Base-by-base conservation (phyloP, 2,888 invertebrate species). In the Melolontha melolontha region DNA sequence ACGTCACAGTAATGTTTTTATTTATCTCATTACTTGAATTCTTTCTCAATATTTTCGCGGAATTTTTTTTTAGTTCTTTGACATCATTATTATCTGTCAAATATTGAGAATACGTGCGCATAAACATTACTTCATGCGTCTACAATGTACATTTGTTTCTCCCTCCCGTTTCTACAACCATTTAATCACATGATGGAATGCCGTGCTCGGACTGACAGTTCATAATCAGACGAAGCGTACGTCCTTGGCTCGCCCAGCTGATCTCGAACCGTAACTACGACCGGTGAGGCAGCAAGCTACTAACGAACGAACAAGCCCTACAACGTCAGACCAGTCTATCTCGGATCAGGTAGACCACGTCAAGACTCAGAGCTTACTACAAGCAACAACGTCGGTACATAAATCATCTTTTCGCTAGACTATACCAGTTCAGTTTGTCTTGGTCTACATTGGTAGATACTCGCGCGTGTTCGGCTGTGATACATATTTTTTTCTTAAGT, bases 221-320 rank as follows among this genome's bases (percentile, higher is more conserved):
- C 11, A 10, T 17, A 39, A 39, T 40, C 54, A 34, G 17, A 54
- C 10, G 8, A 40, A 54, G 40, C 34, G 39, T 39, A 12, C 39
- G 54, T 54, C 54, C 54, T 54, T 54, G 54, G 54, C 54, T 39
- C 40, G 54, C 54, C 54, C 54, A 40, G 54, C 54, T 54, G 54
- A 54, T 54, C 54, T 40, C 17, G 17, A 54, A 54, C 40, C 54
- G 40, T 40, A 54, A 52, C 40, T 34, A 40, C 40, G 40, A 12
- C 17, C 40, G 17, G 11, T n/a, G 11, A 54, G 40, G 34, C 34
- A 6, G 34, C 34, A 34, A 34, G 34, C 34, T 34, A 34, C 34
- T 34, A 34, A 34, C 34, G 34, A 34, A 34, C 54, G 39, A 54
- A 40, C 39, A 54, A 54, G 40, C 54, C 54, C 40, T 54, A 40